Conservation (phyloP, 2,888 invertebrate species). For the Serripes groenlandicus region DNA sequence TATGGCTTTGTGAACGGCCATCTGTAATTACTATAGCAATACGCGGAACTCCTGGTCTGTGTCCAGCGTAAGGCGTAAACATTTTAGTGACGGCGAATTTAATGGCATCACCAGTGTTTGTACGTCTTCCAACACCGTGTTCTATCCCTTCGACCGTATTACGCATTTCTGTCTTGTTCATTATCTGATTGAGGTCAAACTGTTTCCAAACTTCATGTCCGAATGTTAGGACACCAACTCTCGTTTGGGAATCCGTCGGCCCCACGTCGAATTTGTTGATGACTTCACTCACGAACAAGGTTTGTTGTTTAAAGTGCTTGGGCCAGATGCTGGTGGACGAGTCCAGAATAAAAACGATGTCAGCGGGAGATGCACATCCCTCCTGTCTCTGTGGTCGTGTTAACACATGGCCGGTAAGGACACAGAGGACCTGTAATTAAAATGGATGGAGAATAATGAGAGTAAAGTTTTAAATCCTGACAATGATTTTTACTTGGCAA, state of each 20-base stretch:
- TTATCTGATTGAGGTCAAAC: constrained; percentile 70
- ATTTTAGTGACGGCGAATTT: constrained; percentile 68
- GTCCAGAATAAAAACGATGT: constrained; percentile 76
- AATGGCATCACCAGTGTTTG: constrained; percentile 77
- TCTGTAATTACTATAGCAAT: constrained; percentile 83
- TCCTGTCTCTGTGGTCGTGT: not conserved
- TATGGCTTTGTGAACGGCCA: constrained; percentile 76
- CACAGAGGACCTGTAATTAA: not conserved
- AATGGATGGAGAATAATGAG: too few relatives aligned
- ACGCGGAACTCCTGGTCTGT: constrained; percentile 69
- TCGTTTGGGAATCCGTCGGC: constrained; percentile 61
- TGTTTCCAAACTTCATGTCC: constrained; percentile 67
- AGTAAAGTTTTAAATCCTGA: too few relatives aligned
- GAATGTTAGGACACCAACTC: constrained; percentile 77
- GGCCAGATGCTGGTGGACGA: constrained; percentile 80
- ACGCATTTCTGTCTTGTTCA: constrained; percentile 51
- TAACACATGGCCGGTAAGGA: not conserved
- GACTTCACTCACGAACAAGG: constrained; percentile 74
- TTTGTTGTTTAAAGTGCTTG: constrained; percentile 76
- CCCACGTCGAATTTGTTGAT: constrained; percentile 74
- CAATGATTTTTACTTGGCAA: too few relatives aligned
- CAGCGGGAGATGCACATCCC: constrained; percentile 61
- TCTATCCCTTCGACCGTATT: constrained; percentile 63
- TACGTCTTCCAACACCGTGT: constrained; percentile 65
- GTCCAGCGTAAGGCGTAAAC: constrained; percentile 65